A percentile compares a stretch with the other conserved stretches of the same genome.
Conservation (phyloP, 1,140 invertebrate species). For the Neodiprion pinetum region DNA sequence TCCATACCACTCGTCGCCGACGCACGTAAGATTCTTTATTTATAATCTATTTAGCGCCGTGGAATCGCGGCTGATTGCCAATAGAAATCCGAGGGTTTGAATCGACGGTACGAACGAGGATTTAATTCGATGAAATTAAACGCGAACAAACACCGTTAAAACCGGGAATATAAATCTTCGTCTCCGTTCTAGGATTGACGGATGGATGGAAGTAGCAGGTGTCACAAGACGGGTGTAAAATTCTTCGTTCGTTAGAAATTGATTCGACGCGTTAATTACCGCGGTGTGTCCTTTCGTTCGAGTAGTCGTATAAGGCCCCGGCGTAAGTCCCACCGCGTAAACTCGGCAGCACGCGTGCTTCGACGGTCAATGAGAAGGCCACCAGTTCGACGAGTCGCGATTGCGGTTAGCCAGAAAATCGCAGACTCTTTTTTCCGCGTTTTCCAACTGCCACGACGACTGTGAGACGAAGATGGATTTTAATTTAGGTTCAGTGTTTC, state of each 20-base stretch:
- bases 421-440: too few species aligned
- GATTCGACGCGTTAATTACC: conserved; percentile 4
- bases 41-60: neutral
- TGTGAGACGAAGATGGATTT: neutral
- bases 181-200: neutral
- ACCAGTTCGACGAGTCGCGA: neutral
- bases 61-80: neutral
- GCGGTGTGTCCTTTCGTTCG: neutral
- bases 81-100: neutral
- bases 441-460: too few species aligned
- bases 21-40: neutral
- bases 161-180: conserved; percentile 1
- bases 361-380: neutral
- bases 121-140: conserved; percentile 1
- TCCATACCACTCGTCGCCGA: neutral
- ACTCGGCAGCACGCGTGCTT: neutral
- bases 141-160: neutral
- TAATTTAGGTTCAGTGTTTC: neutral
- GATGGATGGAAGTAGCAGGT: neutral
- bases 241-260: neutral
- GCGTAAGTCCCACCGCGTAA: neutral
- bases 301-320: neutral
- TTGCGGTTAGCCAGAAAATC: neutral
- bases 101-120: neutral
- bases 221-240: neutral